phyloP scores from a whole-genome alignment of 1,140 invertebrate genomes.

The Euura lappo region DNA sequence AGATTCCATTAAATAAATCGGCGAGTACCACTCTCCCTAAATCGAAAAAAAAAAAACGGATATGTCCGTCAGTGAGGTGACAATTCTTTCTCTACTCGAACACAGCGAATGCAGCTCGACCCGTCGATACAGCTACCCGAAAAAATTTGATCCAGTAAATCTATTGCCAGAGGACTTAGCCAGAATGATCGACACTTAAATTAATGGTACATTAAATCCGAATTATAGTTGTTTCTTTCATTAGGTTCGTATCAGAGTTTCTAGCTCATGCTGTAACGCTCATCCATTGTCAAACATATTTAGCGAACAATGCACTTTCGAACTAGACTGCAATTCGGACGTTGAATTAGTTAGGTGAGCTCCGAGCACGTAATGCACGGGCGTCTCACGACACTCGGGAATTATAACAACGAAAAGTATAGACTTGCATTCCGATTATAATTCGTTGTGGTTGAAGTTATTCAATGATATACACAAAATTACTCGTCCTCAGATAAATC shows the following conservation, averaged over 20 bases:
- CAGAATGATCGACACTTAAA: neutral
- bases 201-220: conserved; percentile 1
- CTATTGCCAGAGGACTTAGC: neutral
- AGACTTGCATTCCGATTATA: too few relatives aligned
- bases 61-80: neutral
- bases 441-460: too few relatives aligned
- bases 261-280: neutral
- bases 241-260: neutral
- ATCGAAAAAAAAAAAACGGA: neutral
- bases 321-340: too few relatives aligned
- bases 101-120: neutral
- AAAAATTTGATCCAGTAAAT: neutral
- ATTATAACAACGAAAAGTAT: too few relatives aligned
- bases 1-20: conserved; percentile 2
- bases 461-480: too few relatives aligned
- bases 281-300: neutral
- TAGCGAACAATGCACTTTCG: neutral
- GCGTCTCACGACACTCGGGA: too few relatives aligned
- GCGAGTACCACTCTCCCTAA: neutral
- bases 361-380: too few relatives aligned
- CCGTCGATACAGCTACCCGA: neutral
- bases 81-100: neutral
- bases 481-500: too few relatives aligned
- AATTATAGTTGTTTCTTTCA: conserved; percentile 1
- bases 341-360: too few relatives aligned